These are phyloP conservation scores for Nerophis lumbriciformis DNA, from an alignment of 2,113 vertebrate species.

Conservation along the genomic window DNA sequence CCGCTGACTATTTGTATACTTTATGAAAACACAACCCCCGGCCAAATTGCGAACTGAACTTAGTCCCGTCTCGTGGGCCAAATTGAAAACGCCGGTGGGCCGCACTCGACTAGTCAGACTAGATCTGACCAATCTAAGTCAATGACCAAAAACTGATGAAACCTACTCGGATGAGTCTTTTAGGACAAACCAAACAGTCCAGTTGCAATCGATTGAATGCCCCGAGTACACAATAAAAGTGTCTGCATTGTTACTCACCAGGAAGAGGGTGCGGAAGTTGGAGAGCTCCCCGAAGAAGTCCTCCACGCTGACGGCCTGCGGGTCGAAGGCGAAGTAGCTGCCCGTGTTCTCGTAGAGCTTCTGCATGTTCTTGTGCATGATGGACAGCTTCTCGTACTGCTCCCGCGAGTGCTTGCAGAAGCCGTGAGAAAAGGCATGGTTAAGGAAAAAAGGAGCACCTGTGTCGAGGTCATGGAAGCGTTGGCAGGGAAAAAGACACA, in stretches of 20 bases:
- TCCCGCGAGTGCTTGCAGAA: conserved; percentile 87
- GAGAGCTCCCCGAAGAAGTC: conserved; percentile 92
- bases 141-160: too few relatives aligned
- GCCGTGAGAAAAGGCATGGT: conserved; percentile 74
- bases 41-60: too few relatives aligned
- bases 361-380: conserved; percentile 94
- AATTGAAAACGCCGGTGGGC: too few relatives aligned
- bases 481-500: conserved; percentile 38
- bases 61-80: too few relatives aligned
- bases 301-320: conserved; percentile 82
- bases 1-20: too few relatives aligned
- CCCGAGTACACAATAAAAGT: neutral
- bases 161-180: too few relatives aligned
- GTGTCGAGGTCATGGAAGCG: conserved; percentile 52
- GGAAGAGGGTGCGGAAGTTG: conserved; percentile 85
- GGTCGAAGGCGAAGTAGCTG: conserved; percentile 88
- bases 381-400: conserved; percentile 89
- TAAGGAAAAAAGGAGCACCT: conserved; percentile 69
- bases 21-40: too few relatives aligned
- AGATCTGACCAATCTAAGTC: too few relatives aligned
- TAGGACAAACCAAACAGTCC: too few relatives aligned
- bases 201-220: too few relatives aligned
- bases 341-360: conserved; percentile 90
- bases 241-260: conserved; percentile 78
- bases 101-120: too few relatives aligned